Evolutionary conservation across 1,140 invertebrate species (phyloP), one percentile per base, ranked within the genome.

Genomic region (Drosophila ficusphila): DNA sequence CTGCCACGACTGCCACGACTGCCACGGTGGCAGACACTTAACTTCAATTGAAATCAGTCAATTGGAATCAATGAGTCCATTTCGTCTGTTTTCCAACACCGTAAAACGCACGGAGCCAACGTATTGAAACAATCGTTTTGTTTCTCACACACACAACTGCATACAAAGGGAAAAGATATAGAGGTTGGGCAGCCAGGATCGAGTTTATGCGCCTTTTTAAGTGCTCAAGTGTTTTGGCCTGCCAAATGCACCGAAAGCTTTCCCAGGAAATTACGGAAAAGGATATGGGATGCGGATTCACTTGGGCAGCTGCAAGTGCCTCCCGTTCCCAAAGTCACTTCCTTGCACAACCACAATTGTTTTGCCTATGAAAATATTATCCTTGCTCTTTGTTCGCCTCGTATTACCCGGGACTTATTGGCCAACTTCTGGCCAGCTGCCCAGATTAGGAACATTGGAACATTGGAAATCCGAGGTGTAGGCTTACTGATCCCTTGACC

Each of bases 51-150:
- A 71, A 85, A 71, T 81, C 89, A 90, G 89, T 90, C 89, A 90
- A 88, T 90, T 88, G 89, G 89, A 90, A 90, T 90, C 89, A 89
- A 90, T 86, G 81, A 89, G 79, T 90, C 64, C 88, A 83, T 90
- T 86, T 90, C 76, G 82, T 73, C 89, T 90, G 88, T 90, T 90
- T 90, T 79, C 82, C 88, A 90, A 90, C 85, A 89, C 81, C 72
- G 62, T 61, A 77, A 89, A 89, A 74, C 54, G 73, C 42, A 67
- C 49, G 31, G 16, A 49, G 60, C 21, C 39, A 71, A 46, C 54
- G 79, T 79, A 85, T 71, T 79, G 79, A 83, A 83, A 83, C 79
- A 83, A 83, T 75, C 79, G 72, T 41, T 78, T 82, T 77, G n/a
- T 75, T 78, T 86, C 60, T 61, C 61, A 44, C 62, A 72, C 70